These are phyloP conservation scores for Streptopelia turtur DNA, from an alignment of 2,797 vertebrate species.

Conservation along the genomic window DNA sequence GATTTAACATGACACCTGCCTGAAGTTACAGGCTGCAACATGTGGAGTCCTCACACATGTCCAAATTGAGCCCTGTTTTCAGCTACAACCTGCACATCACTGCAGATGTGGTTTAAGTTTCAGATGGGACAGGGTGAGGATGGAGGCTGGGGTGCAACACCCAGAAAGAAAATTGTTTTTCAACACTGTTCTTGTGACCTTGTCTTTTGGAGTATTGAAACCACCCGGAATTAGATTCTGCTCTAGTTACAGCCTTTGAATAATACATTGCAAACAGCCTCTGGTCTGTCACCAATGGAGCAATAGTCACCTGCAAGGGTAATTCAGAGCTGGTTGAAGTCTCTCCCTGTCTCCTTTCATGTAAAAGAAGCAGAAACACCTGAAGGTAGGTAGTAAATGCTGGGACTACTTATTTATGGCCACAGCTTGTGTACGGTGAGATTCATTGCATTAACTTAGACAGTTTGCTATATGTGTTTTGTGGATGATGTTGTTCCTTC, in stretches of 20 bases:
- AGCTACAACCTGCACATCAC: rapidly evolving
- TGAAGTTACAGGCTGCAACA: neutral
- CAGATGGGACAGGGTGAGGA: neutral
- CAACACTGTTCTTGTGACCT: rapidly evolving
- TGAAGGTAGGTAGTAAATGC: neutral
- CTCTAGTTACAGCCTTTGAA: neutral
- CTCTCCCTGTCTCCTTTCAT: neutral
- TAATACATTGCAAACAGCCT: neutral
- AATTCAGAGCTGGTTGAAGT: neutral
- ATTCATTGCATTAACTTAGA: neutral
- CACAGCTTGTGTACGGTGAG: neutral
- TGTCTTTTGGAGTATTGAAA: neutral
- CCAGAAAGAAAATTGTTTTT: neutral
- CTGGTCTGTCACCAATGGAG: neutral
- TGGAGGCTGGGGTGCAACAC: rapidly evolving
- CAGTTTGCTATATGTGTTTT: neutral
- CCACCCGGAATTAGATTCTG: neutral
- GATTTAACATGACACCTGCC: conserved; percentile 9
- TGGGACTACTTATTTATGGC: neutral
- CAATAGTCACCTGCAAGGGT: neutral
- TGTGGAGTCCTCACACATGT: neutral
- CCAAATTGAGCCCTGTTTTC: neutral
- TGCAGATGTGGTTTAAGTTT: neutral
- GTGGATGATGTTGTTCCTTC: neutral
- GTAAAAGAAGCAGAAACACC: neutral